Conservation (phyloP, 2,797 vertebrate species). For the Anguilla megastoma region DNA sequence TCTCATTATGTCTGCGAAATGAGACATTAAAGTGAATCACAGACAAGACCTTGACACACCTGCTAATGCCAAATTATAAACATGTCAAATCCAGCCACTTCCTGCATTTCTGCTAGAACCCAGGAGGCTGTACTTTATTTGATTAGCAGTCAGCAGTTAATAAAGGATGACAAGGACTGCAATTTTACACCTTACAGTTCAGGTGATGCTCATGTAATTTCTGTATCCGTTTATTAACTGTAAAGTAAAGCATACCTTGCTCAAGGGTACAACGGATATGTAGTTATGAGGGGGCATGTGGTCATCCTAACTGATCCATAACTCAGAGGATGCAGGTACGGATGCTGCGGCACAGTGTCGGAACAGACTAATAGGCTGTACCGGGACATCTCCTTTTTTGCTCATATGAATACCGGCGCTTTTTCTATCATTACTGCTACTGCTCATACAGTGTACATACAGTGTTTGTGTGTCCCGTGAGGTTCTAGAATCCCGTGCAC, state of each 20-base stretch:
- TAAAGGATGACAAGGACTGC: neutral
- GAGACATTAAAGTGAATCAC: neutral
- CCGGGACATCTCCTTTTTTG: neutral
- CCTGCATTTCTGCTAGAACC: neutral
- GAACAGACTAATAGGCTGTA: neutral
- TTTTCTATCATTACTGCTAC: too few relatives aligned
- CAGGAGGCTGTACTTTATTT: neutral
- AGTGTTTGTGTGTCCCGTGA: too few relatives aligned
- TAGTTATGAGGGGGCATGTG: neutral
- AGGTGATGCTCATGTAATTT: neutral
- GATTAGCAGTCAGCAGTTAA: conserved; percentile 10
- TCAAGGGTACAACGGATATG: neutral
- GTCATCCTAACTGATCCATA: neutral
- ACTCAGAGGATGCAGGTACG: neutral
- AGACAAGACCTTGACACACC: neutral
- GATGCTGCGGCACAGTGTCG: too few relatives aligned
- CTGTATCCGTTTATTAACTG: neutral
- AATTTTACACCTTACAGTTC: neutral
- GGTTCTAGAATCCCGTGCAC: neutral
- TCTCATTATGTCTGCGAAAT: neutral
- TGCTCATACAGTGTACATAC: too few relatives aligned
- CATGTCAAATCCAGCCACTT: neutral
- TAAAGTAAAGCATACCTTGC: neutral
- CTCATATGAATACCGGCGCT: neutral
- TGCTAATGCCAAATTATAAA: conserved; percentile 14